Evolutionary conservation across 2,797 vertebrate genomes (phyloP).

Genomic region (Phoxinus dragarum): DNA sequence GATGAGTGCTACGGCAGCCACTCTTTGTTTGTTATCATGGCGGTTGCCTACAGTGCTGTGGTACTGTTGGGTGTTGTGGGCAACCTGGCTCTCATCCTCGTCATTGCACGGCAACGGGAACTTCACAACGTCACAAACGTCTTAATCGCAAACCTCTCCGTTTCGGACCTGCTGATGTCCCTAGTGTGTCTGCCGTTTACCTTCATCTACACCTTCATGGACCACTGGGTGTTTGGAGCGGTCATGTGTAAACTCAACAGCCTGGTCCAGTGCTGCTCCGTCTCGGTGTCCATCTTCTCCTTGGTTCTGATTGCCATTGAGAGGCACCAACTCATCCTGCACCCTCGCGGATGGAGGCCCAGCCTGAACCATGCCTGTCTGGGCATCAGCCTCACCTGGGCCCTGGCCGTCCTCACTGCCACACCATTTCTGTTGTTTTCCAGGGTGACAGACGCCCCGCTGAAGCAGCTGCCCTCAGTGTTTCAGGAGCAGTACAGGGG

Average conservation of each 20-base stretch:
- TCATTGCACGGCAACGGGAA: conserved; percentile 85
- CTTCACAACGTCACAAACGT: conserved; percentile 89
- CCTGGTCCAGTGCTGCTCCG: conserved; percentile 85
- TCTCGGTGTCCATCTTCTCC: conserved; percentile 87
- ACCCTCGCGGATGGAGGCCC: conserved; percentile 86
- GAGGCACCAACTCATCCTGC: conserved; percentile 87
- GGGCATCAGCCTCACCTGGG: conserved; percentile 84
- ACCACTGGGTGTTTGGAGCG: conserved; percentile 88
- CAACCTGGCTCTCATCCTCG: conserved; percentile 84
- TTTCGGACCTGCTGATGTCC: conserved; percentile 85
- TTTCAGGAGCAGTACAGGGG: conserved; percentile 79
- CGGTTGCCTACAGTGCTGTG: conserved; percentile 84
- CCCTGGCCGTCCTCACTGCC: conserved; percentile 80
- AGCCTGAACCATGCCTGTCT: conserved; percentile 84
- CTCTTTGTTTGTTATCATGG: conserved; percentile 75
- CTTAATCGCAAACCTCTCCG: conserved; percentile 87
- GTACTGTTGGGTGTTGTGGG: conserved; percentile 85
- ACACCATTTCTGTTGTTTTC: conserved; percentile 85
- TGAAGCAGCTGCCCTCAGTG: conserved; percentile 77
- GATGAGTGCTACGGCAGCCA: conserved; percentile 63
- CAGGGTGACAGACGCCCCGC: conserved; percentile 80
- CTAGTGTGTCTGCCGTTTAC: conserved; percentile 88
- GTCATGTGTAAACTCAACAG: conserved; percentile 87
- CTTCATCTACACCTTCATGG: conserved; percentile 88
- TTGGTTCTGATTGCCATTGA: conserved; percentile 87